A percentile compares a stretch with the other conserved stretches of the same genome.
Conservation (phyloP, 2,113 vertebrate genomes). For the Proteles cristata region DNA sequence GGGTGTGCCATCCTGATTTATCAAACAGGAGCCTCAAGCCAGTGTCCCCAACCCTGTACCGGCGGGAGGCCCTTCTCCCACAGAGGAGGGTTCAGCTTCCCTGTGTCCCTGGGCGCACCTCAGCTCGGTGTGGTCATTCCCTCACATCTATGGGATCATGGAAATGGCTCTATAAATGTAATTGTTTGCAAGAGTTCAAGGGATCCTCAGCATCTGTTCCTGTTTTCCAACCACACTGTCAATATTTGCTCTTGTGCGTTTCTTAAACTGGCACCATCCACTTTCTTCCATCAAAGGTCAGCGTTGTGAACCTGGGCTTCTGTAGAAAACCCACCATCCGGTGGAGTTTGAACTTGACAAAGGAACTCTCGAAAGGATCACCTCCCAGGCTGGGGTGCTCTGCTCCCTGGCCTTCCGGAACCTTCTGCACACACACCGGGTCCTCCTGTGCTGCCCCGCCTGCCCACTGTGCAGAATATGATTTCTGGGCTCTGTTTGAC, state of each 20-base stretch:
- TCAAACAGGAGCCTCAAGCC: not conserved
- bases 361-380: not conserved
- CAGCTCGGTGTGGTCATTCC: rapidly evolving
- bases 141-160: not conserved
- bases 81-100: rapidly evolving
- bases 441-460: not conserved
- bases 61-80: not conserved
- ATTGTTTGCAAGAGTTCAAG: not conserved
- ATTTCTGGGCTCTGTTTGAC: slow-evolving; percentile 72
- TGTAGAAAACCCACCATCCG: slow-evolving; percentile 46
- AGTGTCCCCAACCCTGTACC: not conserved
- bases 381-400: slow-evolving; percentile 16
- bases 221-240: not conserved
- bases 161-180: not conserved
- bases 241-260: not conserved
- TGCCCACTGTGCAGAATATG: slow-evolving; percentile 25
- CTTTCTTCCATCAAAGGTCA: not conserved
- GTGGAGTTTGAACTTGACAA: slow-evolving; percentile 12
- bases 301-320: slow-evolving; percentile 29
- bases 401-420: not conserved
- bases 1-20: not conserved
- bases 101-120: not conserved
- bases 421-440: not conserved
- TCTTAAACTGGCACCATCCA: not conserved
- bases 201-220: not conserved